Conservation (phyloP, 2,797 vertebrate species). For the Sebastes steindachneri region DNA sequence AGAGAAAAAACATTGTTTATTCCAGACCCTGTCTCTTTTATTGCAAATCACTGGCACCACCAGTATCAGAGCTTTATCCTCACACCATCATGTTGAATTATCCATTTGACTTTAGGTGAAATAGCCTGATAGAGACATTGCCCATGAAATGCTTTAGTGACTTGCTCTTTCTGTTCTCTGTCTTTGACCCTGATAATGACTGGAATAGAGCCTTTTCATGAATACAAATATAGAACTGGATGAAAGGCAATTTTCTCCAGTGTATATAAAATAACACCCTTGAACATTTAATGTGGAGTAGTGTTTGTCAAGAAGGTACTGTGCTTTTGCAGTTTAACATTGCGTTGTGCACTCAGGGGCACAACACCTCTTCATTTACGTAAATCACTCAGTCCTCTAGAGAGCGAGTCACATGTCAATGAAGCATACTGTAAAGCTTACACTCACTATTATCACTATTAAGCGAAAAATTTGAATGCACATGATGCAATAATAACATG, state of each 20-base stretch:
- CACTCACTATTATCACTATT: neutral
- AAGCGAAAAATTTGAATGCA: neutral
- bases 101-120: slow-evolving; percentile 69
- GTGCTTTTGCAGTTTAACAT: slow-evolving; percentile 26
- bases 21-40: slow-evolving; percentile 42
- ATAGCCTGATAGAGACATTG: slow-evolving; percentile 53
- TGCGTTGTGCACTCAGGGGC: slow-evolving; percentile 9
- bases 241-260: slow-evolving; percentile 58
- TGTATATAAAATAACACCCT: slow-evolving; percentile 59
- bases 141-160: slow-evolving; percentile 50
- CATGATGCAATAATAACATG: neutral
- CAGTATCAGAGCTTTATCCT: slow-evolving; percentile 57
- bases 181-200: slow-evolving; percentile 69
- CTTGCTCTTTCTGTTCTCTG: slow-evolving; percentile 55
- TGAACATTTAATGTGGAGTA: slow-evolving; percentile 48
- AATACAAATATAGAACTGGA: slow-evolving; percentile 66
- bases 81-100: slow-evolving; percentile 64
- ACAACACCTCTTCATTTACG: slow-evolving; percentile 30
- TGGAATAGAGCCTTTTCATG: slow-evolving; percentile 62
- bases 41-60: slow-evolving; percentile 52
- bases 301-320: slow-evolving; percentile 45
- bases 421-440: neutral
- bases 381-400: slow-evolving; percentile 22
- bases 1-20: slow-evolving; percentile 59
- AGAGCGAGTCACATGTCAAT: slow-evolving; percentile 24